Evolutionary conservation across 2,797 vertebrate species (phyloP).

Genomic region (Falco peregrinus): DNA sequence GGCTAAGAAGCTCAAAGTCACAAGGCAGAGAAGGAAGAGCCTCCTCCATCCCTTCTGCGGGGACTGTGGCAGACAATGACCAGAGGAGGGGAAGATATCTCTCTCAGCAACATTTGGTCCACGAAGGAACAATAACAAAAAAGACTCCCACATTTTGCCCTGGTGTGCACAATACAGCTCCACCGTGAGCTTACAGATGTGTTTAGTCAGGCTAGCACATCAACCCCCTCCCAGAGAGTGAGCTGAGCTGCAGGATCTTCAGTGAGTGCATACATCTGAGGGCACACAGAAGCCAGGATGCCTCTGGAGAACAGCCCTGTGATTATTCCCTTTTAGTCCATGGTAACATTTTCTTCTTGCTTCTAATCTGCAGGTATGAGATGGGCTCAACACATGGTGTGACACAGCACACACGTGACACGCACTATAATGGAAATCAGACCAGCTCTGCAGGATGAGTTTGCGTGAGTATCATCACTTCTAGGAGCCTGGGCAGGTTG

Average conservation of each 20-base stretch:
- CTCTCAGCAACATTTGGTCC: background rate
- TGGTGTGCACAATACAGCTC: background rate
- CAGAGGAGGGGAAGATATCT: background rate
- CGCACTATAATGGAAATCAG: rapidly evolving
- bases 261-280: rapidly evolving
- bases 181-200: background rate
- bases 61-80: rapidly evolving
- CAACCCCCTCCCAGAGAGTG: rapidly evolving
- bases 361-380: background rate
- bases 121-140: background rate
- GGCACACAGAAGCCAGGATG: background rate
- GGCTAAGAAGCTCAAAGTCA: background rate
- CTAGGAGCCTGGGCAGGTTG: background rate
- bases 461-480: rapidly evolving
- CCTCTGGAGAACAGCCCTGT: background rate
- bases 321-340: background rate
- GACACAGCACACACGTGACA: rapidly evolving
- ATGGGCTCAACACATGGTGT: background rate
- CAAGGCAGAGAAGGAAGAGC: background rate
- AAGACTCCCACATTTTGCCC: rapidly evolving
- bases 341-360: rapidly evolving
- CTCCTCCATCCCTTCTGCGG: background rate
- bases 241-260: background rate
- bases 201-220: background rate
- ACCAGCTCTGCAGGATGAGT: background rate